Evolutionary conservation across 92 coral and sea anemone genomes (phyloP).

Genomic region (Phenganax stokvisi): DNA sequence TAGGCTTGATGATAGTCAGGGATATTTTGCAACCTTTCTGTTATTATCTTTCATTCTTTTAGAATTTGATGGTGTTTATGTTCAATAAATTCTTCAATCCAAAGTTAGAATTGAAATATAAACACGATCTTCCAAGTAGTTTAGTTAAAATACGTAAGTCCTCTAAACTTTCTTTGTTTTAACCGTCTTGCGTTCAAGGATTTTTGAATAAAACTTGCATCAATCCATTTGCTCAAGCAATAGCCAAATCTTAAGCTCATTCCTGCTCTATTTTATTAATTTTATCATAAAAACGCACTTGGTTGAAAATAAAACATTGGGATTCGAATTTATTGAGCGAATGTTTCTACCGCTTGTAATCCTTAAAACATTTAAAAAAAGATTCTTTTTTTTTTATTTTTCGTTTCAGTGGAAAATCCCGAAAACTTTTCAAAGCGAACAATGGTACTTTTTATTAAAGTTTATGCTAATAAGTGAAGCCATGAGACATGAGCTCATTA

Average conservation of each 20-base stretch:
- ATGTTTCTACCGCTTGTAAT: too few species aligned
- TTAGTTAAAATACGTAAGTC: constrained; percentile 22
- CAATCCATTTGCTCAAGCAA: too few species aligned
- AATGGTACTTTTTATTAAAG: background rate
- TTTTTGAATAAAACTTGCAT: background rate
- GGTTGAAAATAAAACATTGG: too few species aligned
- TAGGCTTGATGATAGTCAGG: background rate
- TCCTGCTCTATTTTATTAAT: too few species aligned
- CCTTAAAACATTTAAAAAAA: too few species aligned
- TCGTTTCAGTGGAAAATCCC: constrained; percentile 6
- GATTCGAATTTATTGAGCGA: too few species aligned
- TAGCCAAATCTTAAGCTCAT: too few species aligned
- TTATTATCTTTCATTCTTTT: background rate
- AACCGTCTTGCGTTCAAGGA: background rate
- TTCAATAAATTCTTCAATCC: constrained; percentile 18
- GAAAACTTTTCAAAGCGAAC: constrained; percentile 21
- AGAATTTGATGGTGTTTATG: constrained; percentile 10
- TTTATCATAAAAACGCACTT: too few species aligned
- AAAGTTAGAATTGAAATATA: background rate
- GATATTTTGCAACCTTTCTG: background rate
- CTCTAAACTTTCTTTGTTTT: background rate
- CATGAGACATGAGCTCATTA: too few species aligned
- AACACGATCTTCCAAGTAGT: background rate
- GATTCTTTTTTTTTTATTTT: background rate
- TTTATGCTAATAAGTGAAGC: background rate